These are phyloP conservation scores for Sialis fuliginosa DNA, from an alignment of 2,888 invertebrate genomes.

Conservation along the genomic window DNA sequence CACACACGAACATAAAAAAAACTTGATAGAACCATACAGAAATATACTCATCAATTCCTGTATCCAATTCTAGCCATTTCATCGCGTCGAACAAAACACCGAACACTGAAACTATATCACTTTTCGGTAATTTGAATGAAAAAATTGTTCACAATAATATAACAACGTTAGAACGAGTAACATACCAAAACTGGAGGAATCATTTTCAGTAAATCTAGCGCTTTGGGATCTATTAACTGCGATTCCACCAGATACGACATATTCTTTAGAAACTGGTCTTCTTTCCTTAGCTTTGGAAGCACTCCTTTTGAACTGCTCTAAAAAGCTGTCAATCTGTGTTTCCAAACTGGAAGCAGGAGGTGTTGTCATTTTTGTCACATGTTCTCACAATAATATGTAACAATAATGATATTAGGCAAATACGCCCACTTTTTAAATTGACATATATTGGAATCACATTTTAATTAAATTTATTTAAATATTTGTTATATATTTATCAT, in stretches of 20 bases:
- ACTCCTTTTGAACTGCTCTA: conserved; percentile 66
- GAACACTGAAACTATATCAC: too few relatives aligned
- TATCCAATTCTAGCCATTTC: neutral
- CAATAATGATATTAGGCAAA: too few relatives aligned
- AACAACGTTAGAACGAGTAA: neutral
- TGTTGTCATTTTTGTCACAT: conserved; percentile 30
- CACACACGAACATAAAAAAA: neutral
- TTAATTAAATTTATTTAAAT: too few relatives aligned
- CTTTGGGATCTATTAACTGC: conserved; percentile 15
- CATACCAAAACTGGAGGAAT: conserved; percentile 3
- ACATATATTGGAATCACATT: too few relatives aligned
- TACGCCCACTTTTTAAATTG: too few relatives aligned
- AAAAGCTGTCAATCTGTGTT: conserved; percentile 69
- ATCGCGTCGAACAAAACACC: too few relatives aligned
- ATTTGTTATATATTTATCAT: too few relatives aligned
- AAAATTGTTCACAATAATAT: too few relatives aligned
- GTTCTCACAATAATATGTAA: too few relatives aligned
- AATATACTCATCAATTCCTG: neutral
- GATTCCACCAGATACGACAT: conserved; percentile 31
- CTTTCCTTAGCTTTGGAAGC: conserved; percentile 57
- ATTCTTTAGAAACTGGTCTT: conserved; percentile 17
- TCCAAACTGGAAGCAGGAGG: conserved; percentile 54
- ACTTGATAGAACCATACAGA: neutral
- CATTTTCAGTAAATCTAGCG: conserved; percentile 4
- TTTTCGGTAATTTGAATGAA: too few relatives aligned